These are phyloP conservation scores for Pseudochaenichthys georgianus DNA, from an alignment of 2,797 vertebrate genomes.

Conservation along the genomic window DNA sequence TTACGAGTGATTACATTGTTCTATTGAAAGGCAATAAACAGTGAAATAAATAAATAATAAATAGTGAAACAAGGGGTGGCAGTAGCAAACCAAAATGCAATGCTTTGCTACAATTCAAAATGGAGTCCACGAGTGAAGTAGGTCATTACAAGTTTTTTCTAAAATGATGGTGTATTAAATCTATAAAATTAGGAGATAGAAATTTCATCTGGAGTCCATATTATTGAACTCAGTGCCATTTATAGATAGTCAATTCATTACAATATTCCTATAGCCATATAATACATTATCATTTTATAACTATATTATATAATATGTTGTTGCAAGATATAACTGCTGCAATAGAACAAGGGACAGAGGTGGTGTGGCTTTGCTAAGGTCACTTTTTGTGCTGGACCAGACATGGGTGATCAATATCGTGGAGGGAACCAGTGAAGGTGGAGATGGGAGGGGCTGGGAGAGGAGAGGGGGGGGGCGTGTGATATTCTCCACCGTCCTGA, in stretches of 20 bases:
- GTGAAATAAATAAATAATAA: background rate
- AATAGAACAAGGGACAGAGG: background rate
- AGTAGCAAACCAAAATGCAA: background rate
- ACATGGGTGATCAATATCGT: constrained; percentile 63
- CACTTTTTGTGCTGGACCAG: constrained; percentile 15
- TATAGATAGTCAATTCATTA: too few relatives aligned
- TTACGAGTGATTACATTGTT: background rate
- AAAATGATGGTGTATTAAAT: background rate
- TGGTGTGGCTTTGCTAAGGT: background rate
- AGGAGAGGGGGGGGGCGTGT: constrained; percentile 46
- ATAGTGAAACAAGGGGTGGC: background rate
- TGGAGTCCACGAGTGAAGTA: constrained; percentile 28
- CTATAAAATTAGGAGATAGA: background rate
- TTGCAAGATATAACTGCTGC: background rate
- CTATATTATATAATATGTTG: too few relatives aligned
- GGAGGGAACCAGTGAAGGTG: constrained; percentile 22
- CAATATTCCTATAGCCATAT: too few relatives aligned
- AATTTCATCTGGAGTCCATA: background rate
- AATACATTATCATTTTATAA: background rate
- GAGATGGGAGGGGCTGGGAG: background rate
- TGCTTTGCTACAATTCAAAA: constrained; percentile 28
- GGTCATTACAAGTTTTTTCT: background rate
- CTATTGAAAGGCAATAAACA: background rate
- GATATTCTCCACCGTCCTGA: constrained; percentile 76
- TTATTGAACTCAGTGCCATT: background rate